Evolutionary conservation across 2,113 vertebrate species (phyloP).

Genomic region (Capricornis sumatraensis): DNA sequence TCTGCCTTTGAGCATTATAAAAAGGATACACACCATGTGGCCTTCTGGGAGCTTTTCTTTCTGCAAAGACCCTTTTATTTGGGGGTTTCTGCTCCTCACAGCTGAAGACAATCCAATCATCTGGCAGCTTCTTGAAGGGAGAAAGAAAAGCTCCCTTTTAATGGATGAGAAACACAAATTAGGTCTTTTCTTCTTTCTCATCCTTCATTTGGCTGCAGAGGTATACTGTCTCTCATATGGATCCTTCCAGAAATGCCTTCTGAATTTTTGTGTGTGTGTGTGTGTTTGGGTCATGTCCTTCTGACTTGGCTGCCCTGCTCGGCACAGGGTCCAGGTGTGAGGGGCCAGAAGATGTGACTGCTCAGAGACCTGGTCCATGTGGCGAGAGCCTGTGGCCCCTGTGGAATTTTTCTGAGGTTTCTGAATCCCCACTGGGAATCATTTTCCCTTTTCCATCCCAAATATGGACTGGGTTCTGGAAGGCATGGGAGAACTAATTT

Average conservation of each 20-base stretch:
- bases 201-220: background rate
- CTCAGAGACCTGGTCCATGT: background rate
- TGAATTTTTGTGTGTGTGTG: background rate
- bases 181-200: background rate
- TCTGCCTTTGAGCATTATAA: background rate
- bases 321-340: background rate
- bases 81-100: background rate
- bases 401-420: constrained; percentile 61
- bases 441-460: constrained; percentile 80
- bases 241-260: background rate
- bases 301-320: background rate
- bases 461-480: constrained; percentile 75
- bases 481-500: constrained; percentile 67
- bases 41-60: background rate
- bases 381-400: background rate
- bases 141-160: background rate
- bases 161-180: background rate
- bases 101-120: background rate
- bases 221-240: background rate
- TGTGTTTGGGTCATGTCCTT: background rate
- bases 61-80: background rate
- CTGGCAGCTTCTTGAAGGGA: background rate
- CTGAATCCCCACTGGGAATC: constrained; percentile 35
- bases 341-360: background rate
- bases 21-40: background rate